These are phyloP conservation scores for Triplophysa rosa DNA, from an alignment of 2,113 vertebrate genomes.

Conservation along the genomic window DNA sequence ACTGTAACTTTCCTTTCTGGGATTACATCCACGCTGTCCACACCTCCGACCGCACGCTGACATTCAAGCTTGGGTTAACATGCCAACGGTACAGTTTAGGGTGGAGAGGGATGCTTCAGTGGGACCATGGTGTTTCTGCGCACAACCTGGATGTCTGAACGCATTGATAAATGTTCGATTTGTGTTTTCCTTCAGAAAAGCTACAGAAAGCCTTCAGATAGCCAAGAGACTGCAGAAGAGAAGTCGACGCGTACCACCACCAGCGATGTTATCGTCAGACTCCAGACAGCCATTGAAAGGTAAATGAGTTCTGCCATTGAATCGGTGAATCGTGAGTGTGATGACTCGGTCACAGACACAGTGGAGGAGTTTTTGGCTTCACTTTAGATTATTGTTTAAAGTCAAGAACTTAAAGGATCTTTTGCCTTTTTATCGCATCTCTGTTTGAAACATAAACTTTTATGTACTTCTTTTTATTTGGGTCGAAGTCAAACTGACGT, in stretches of 20 bases:
- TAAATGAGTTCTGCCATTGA: slow-evolving; percentile 46
- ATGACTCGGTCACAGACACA: too few relatives aligned
- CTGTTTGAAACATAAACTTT: too few relatives aligned
- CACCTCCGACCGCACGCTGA: slow-evolving; percentile 49
- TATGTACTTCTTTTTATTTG: too few relatives aligned
- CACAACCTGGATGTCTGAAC: not conserved
- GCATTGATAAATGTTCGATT: not conserved
- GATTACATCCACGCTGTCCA: slow-evolving; percentile 56
- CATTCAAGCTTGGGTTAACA: slow-evolving; percentile 41
- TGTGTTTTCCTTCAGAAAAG: slow-evolving; percentile 36
- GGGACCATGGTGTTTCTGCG: slow-evolving; percentile 26
- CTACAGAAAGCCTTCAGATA: slow-evolving; percentile 46
- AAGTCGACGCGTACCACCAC: slow-evolving; percentile 45
- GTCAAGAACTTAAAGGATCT: too few relatives aligned
- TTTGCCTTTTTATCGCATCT: too few relatives aligned
- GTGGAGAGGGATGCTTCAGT: slow-evolving; percentile 35
- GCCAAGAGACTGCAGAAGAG: slow-evolving; percentile 50
- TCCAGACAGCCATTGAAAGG: slow-evolving; percentile 66
- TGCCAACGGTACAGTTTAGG: slow-evolving; percentile 36
- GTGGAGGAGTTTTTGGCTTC: too few relatives aligned
- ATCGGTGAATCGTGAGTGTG: too few relatives aligned
- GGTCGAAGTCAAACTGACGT: too few relatives aligned
- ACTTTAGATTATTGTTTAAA: too few relatives aligned
- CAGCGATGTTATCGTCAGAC: slow-evolving; percentile 62
- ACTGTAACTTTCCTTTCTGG: slow-evolving; percentile 55